Percentiles rank a stretch among this genome's conserved stretches.
Evolutionary conservation across 2,113 vertebrate genomes (phyloP).

Genomic region (Sinocyclocheilus grahami): DNA sequence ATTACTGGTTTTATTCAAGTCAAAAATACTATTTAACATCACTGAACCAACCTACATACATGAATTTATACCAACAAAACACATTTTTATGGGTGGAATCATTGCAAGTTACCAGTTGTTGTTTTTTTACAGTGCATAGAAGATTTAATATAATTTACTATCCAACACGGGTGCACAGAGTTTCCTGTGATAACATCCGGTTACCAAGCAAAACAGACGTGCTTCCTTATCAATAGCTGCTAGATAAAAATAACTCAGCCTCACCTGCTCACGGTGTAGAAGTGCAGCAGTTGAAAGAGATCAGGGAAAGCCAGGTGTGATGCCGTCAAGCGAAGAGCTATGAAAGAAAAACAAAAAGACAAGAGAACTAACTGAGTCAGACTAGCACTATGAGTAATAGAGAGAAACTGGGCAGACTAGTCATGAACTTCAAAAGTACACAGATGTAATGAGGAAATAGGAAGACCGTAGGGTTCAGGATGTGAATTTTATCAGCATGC

Average conservation of each 20-base stretch:
- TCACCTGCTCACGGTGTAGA: conserved; percentile 85
- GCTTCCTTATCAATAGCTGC: neutral
- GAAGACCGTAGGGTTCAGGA: conserved; percentile 14
- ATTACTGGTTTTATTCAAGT: neutral
- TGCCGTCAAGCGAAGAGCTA: conserved; percentile 76
- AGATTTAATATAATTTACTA: neutral
- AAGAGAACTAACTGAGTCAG: conserved; percentile 1
- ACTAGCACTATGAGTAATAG: conserved; percentile 12
- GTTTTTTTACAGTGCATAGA: neutral
- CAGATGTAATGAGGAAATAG: conserved; percentile 20
- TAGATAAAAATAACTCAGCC: neutral
- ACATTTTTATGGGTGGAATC: neutral
- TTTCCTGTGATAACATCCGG: neutral
- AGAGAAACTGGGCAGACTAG: conserved; percentile 47
- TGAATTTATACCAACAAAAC: neutral
- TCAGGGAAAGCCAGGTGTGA: conserved; percentile 81
- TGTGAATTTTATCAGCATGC: neutral
- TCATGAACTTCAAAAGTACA: conserved; percentile 15
- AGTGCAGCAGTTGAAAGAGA: conserved; percentile 79
- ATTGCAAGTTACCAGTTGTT: neutral
- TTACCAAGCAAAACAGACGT: neutral
- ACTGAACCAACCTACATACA: neutral
- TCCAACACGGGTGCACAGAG: neutral
- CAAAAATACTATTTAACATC: neutral
- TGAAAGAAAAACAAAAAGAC: neutral